Conservation (phyloP, 2,888 invertebrate species). For the Macrophya annulata region DNA sequence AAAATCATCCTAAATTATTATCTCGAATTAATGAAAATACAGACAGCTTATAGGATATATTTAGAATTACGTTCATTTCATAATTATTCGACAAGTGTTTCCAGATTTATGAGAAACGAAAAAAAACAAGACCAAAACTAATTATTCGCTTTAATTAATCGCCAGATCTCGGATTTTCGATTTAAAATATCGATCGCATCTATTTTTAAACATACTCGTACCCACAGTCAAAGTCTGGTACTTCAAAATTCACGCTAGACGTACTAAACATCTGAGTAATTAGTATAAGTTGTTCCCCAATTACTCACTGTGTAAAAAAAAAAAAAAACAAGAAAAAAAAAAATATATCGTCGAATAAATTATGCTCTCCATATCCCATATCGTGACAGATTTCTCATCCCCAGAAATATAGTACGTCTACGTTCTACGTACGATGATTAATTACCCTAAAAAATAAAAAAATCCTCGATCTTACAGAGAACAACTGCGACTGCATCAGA, state of each 20-base stretch:
- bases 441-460: neutral
- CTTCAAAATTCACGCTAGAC: neutral
- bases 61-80: neutral
- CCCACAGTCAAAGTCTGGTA: neutral
- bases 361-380: neutral
- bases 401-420: neutral
- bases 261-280: neutral
- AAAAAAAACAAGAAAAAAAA: too few relatives aligned
- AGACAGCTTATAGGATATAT: constrained; percentile 1
- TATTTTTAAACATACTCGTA: neutral
- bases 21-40: neutral
- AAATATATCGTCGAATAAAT: neutral
- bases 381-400: too few relatives aligned
- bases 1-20: constrained; percentile 3
- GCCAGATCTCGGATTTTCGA: neutral
- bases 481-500: neutral
- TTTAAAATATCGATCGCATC: neutral
- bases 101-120: neutral
- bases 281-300: neutral
- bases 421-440: neutral
- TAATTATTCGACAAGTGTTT: neutral
- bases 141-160: neutral
- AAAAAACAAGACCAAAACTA: neutral
- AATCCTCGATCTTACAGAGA: neutral
- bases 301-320: neutral